phyloP scores from a whole-genome alignment of 2,797 vertebrate genomes.

The Pterois miles region DNA sequence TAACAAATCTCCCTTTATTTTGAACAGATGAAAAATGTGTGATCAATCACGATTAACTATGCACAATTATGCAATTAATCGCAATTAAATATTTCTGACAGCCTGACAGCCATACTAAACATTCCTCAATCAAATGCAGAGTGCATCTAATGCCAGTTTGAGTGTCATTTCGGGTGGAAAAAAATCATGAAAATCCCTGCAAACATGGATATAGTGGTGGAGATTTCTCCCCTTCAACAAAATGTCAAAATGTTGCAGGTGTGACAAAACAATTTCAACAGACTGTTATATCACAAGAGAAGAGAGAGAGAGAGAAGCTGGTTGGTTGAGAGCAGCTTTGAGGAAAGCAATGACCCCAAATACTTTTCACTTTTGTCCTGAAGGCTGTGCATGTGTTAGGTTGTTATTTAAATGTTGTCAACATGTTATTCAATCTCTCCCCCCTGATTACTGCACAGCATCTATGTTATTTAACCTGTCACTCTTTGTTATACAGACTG shows the following conservation, averaged over 20 bases:
- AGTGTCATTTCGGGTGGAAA: neutral
- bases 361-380: conserved; percentile 27
- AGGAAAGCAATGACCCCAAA: conserved; percentile 9
- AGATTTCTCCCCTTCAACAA: neutral
- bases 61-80: no score
- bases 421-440: conserved; percentile 38
- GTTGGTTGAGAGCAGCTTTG: neutral
- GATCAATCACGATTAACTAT: no score
- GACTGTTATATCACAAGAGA: neutral
- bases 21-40: no score
- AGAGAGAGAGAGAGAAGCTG: neutral
- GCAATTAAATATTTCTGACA: no score
- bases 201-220: neutral
- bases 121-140: neutral
- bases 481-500: conserved; percentile 68
- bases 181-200: neutral
- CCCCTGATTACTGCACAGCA: neutral
- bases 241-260: neutral
- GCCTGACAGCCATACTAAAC: neutral
- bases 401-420: conserved; percentile 11
- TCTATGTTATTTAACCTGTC: conserved; percentile 14
- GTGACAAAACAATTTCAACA: neutral
- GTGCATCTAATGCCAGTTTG: neutral
- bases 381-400: conserved; percentile 7
- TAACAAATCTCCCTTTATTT: no score